These are phyloP conservation scores for Coptotermes formosanus DNA, from an alignment of 1,140 invertebrate genomes.

Conservation along the genomic window DNA sequence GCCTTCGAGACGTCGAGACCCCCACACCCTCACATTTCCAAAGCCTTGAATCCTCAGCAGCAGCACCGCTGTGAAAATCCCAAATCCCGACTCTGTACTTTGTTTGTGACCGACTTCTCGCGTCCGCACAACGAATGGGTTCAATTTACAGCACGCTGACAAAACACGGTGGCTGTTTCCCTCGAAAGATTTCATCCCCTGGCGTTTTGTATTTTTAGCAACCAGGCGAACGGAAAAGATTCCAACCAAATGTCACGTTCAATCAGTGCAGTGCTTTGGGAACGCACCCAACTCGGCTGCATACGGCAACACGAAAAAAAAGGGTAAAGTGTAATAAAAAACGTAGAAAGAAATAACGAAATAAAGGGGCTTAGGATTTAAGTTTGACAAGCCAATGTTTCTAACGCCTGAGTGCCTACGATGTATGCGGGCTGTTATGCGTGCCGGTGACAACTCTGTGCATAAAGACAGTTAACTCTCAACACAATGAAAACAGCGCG, in stretches of 20 bases:
- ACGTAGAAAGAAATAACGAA: background rate
- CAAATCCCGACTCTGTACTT: no score
- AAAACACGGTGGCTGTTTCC: background rate
- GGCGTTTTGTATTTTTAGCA: background rate
- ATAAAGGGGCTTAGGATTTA: background rate
- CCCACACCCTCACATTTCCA: no score
- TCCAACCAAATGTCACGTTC: background rate
- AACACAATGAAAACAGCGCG: background rate
- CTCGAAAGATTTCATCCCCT: background rate
- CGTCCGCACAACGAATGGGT: background rate
- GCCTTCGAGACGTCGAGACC: no score
- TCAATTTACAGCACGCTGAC: background rate
- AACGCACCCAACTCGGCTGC: background rate
- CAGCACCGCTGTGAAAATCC: no score
- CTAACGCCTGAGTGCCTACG: background rate
- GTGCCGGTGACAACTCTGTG: background rate
- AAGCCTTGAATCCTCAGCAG: no score
- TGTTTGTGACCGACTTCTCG: background rate
- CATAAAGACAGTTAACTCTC: background rate
- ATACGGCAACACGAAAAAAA: background rate
- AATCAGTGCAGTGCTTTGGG: background rate
- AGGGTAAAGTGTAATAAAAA: no score
- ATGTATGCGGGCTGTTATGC: background rate
- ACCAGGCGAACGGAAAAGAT: background rate
- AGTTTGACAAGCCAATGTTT: background rate